These are phyloP conservation scores for Sceloporus tristichus DNA, from an alignment of 2,113 vertebrate genomes.

Conservation along the genomic window DNA sequence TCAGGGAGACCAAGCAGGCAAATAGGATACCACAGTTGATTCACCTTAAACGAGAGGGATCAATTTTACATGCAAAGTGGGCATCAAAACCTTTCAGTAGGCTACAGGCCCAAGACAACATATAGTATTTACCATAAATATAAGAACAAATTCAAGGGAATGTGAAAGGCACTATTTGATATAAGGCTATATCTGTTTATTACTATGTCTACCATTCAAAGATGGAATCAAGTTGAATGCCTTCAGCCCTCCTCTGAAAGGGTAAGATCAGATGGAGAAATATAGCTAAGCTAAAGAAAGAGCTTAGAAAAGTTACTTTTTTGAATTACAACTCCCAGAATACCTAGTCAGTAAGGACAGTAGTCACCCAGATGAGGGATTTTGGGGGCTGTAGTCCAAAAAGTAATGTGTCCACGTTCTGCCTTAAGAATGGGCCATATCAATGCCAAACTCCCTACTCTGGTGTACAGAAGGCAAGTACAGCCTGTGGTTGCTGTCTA, in stretches of 20 bases:
- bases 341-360: too few species aligned
- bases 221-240: not conserved
- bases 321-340: too few species aligned
- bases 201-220: not conserved
- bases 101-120: not conserved
- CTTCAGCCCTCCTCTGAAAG: too few species aligned
- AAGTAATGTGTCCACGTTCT: not conserved
- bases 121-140: not conserved
- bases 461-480: too few species aligned
- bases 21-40: too few species aligned
- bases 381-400: not conserved
- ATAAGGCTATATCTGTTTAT: not conserved
- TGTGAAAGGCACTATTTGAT: not conserved
- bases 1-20: not conserved
- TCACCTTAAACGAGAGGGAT: not conserved
- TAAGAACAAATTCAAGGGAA: not conserved
- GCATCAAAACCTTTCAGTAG: not conserved
- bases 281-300: too few species aligned
- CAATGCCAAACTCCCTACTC: too few species aligned
- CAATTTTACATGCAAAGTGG: not conserved
- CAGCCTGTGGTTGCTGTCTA: too few species aligned
- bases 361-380: too few species aligned
- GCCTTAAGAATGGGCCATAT: too few species aligned
- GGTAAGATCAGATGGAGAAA: too few species aligned
- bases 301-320: too few species aligned